Evolutionary conservation across 1,140 invertebrate genomes (phyloP), one percentile per base, ranked within the genome.

Genomic region (Catajapyx aquilonaris): DNA sequence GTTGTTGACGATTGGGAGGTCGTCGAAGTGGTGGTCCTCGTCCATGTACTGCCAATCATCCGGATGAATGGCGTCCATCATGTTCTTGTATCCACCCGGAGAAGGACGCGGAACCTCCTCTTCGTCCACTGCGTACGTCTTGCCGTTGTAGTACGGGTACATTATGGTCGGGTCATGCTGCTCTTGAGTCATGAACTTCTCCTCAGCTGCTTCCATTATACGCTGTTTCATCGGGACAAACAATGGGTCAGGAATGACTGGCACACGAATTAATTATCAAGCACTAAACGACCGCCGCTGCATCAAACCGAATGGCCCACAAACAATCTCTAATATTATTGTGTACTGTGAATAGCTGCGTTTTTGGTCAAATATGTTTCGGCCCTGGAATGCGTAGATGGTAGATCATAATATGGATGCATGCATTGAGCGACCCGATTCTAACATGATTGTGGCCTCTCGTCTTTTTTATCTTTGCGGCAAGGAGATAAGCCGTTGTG

Each of bases 1-100:
- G 50, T 69, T 81, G 37, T 76, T 67, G 57, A 91, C 93, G 34
- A 93, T 81, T 23, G 72, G 69, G 41, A 80, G 66, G 48, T 80
- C 73, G 51, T 81, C 79, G 50, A 83, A 84, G 49, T 81, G 77
- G 36, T 73, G 60, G 60, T 75, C 77, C 31, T 28, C 13, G 7
- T 7, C 13, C 7, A 28, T 7, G 7, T 7, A 9, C 13, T 7
- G 23, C 7, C 7, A 13, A 28, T 28, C 23, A 7, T 28, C 13
- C 7, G 13, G 23, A 13, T 28, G 13, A 7, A 9, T 13, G 7
- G 23, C 7, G 23, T 28, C 23, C 23, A n/a, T n/a, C n/a, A n/a
- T n/a, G 23, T 28, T 28, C 13, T 13, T 13, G 23, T 28, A 28
- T 28, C 23, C 13, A n/a, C n/a, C n/a, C n/a, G n/a, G n/a, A n/a